Percentiles rank a stretch among this genome's conserved stretches.
phyloP scores from a whole-genome alignment of 2,888 invertebrate genomes.

The Campaea margaritaria region DNA sequence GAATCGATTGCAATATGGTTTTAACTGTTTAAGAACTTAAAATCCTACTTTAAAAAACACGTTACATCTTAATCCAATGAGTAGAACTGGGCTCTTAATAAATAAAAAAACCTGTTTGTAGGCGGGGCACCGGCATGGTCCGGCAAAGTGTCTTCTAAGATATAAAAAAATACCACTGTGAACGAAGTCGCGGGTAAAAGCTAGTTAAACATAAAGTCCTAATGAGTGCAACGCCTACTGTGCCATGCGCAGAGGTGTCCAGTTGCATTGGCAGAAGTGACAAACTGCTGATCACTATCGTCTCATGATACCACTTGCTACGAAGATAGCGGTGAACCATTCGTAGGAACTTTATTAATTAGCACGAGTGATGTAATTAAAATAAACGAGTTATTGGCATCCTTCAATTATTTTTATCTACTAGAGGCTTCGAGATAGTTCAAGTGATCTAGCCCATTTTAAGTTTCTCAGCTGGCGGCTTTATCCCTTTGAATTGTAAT shows the following conservation, averaged over 20 bases:
- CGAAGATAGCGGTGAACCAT: conserved; percentile 31
- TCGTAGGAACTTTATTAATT: conserved; percentile 2
- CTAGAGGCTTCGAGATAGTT: no score
- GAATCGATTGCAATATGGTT: no score
- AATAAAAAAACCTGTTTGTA: no score
- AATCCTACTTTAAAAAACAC: no score
- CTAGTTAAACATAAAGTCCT: conserved; percentile 46
- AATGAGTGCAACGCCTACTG: conserved; percentile 39
- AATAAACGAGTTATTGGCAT: not conserved
- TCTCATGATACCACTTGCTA: conserved; percentile 55
- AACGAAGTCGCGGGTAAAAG: not conserved
- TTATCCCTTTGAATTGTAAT: no score
- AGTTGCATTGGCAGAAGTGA: conserved; percentile 72
- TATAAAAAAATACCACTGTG: not conserved
- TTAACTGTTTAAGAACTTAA: no score
- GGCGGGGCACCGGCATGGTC: not conserved
- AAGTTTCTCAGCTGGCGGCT: no score
- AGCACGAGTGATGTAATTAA: not conserved
- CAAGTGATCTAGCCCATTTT: no score
- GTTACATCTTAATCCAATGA: no score
- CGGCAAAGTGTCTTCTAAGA: no score
- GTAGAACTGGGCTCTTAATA: no score
- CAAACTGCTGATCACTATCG: conserved; percentile 57
- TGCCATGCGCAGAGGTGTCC: conserved; percentile 54
- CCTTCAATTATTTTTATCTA: not conserved